Percentiles rank a stretch among this genome's conserved stretches.
Evolutionary conservation across 2,888 invertebrate genomes (phyloP).

Genomic region (Pristionchus japonicus): DNA sequence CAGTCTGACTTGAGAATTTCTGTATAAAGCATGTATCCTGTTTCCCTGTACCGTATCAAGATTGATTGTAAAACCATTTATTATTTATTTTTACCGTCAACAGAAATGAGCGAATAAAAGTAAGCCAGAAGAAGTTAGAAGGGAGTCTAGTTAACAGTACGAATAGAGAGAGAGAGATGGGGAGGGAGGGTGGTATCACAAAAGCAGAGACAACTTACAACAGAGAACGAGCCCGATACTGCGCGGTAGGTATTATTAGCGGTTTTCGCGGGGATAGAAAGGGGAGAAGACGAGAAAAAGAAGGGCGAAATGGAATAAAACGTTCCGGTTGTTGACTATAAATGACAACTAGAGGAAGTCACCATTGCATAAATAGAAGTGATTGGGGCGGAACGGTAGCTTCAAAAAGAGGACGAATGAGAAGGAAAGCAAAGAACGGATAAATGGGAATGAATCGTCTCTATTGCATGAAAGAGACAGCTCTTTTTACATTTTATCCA

Average conservation of each 20-base stretch:
- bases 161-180: conserved; percentile 14
- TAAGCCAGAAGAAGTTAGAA: conserved; percentile 10
- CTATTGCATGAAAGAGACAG: background rate
- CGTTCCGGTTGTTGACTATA: conserved; percentile 26
- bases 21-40: conserved; percentile 32
- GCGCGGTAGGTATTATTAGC: conserved; percentile 40
- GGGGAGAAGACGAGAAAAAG: too few relatives aligned
- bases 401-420: background rate
- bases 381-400: conserved; percentile 11
- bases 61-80: conserved; percentile 24
- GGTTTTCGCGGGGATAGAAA: conserved; percentile 25
- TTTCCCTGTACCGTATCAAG: background rate
- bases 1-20: conserved; percentile 5
- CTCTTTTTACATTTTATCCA: conserved; percentile 43
- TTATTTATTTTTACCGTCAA: conserved; percentile 22
- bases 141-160: conserved; percentile 12
- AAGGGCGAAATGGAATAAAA: conserved; percentile 22
- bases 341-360: conserved; percentile 4
- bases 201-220: conserved; percentile 31
- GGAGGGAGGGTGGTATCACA: conserved; percentile 24
- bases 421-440: background rate
- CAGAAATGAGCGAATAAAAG: conserved; percentile 30
- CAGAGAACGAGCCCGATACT: conserved; percentile 45
- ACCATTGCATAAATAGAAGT: background rate
- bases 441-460: background rate